Percentiles rank a stretch among this genome's conserved stretches.
These are phyloP conservation scores for Turritopsis dohrnii DNA, from an alignment of 30 jellyfish, hydroid and myxozoan genomes.

Conservation along the genomic window DNA sequence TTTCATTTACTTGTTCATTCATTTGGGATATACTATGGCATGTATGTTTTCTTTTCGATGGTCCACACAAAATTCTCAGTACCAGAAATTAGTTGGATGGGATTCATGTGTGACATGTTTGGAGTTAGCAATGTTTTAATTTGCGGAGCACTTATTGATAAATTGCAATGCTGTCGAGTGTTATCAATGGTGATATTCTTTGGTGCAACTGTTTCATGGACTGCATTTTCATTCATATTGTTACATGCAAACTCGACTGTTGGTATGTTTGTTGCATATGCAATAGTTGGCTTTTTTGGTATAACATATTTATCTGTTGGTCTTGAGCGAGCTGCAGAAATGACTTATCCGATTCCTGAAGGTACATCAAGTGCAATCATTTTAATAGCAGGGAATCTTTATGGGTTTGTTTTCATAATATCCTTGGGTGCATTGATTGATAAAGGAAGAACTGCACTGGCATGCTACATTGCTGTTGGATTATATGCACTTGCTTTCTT, in stretches of 20 bases:
- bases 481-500: slow-evolving; percentile 36
- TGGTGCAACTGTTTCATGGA: slow-evolving; percentile 31
- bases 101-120: slow-evolving; percentile 41
- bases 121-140: slow-evolving; percentile 44
- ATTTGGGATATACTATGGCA: slow-evolving; percentile 55
- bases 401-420: slow-evolving; percentile 44
- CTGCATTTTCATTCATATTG: slow-evolving; percentile 49
- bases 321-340: slow-evolving; percentile 68
- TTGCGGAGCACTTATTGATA: slow-evolving; percentile 46
- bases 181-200: slow-evolving; percentile 29
- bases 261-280: slow-evolving; percentile 33
- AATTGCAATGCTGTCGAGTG: slow-evolving; percentile 26
- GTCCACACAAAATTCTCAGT: slow-evolving; percentile 31
- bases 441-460: slow-evolving; percentile 36
- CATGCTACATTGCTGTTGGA: slow-evolving; percentile 36
- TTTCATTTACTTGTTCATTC: slow-evolving; percentile 54
- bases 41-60: slow-evolving; percentile 34
- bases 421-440: slow-evolving; percentile 45
- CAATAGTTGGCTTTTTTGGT: slow-evolving; percentile 34
- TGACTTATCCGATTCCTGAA: slow-evolving; percentile 72
- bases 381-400: slow-evolving; percentile 57
- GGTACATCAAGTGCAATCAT: slow-evolving; percentile 61
- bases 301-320: slow-evolving; percentile 63
- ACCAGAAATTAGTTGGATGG: slow-evolving; percentile 69
- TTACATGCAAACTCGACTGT: slow-evolving; percentile 30